phyloP scores from a whole-genome alignment of 2,797 vertebrate species.

The Rhyacichthys aspro region DNA sequence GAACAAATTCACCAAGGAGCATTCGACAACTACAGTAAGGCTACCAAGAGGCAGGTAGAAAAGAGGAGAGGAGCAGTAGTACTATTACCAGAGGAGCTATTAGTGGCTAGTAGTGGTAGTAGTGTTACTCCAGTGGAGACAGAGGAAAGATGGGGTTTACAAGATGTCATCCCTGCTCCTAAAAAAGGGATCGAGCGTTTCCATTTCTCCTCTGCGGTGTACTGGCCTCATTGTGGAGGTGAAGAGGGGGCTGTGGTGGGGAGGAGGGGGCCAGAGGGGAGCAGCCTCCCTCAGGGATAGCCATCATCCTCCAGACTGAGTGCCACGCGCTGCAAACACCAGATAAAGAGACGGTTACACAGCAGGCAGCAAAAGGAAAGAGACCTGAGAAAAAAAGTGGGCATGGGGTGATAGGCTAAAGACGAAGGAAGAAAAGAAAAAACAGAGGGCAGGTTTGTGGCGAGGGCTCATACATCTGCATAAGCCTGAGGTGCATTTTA shows the following conservation, averaged over 20 bases:
- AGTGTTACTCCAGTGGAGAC: constrained; percentile 53
- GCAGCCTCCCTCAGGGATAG: constrained; percentile 87
- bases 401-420: constrained; percentile 9
- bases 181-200: constrained; percentile 43
- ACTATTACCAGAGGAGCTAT: constrained; percentile 48
- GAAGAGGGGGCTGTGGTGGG: constrained; percentile 60
- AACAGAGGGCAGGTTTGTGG: not conserved
- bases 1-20: constrained; percentile 66
- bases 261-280: constrained; percentile 35
- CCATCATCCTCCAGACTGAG: constrained; percentile 96
- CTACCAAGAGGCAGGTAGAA: constrained; percentile 52
- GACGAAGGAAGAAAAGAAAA: not conserved
- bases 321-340: constrained; percentile 92
- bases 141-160: constrained; percentile 16
- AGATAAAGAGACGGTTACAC: constrained; percentile 79
- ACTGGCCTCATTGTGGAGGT: constrained; percentile 65
- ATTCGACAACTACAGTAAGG: constrained; percentile 51
- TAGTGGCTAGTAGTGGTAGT: constrained; percentile 70
- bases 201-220: constrained; percentile 65
- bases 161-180: constrained; percentile 57
- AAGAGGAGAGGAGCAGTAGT: constrained; percentile 46
- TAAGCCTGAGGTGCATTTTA: too few relatives aligned
- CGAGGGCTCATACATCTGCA: too few relatives aligned
- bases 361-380: constrained; percentile 27
- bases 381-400: not conserved